Evolutionary conservation across 2,797 vertebrate genomes (phyloP).

Genomic region (Hippopotamyrus pictus): DNA sequence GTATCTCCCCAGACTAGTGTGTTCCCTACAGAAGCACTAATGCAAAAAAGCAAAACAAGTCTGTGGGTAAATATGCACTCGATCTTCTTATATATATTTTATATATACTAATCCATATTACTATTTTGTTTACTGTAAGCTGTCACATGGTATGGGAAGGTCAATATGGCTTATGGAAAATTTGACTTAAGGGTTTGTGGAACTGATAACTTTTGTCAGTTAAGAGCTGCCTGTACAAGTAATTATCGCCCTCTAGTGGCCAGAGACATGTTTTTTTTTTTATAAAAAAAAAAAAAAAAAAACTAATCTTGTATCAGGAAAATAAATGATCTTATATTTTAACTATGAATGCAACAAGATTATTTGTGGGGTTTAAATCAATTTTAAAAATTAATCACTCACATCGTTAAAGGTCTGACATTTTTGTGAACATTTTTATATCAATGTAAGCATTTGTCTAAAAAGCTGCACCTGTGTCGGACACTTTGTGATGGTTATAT

Average conservation of each 20-base stretch:
- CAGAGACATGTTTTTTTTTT: background rate
- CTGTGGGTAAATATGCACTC: background rate
- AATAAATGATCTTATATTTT: background rate
- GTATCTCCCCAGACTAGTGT: background rate
- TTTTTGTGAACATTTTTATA: background rate
- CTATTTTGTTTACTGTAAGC: background rate
- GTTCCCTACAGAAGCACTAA: background rate
- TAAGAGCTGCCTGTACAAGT: background rate
- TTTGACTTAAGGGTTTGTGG: background rate
- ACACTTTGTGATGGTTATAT: background rate
- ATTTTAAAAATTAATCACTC: background rate
- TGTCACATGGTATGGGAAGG: background rate
- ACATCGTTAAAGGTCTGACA: background rate
- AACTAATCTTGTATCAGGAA: background rate
- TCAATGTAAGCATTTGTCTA: background rate
- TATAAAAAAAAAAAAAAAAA: too few relatives aligned
- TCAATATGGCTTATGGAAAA: background rate
- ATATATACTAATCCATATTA: too few relatives aligned
- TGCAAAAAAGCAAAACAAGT: background rate
- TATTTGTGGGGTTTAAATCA: background rate
- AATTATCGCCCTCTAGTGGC: constrained; percentile 35
- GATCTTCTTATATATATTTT: background rate
- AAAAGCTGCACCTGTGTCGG: background rate
- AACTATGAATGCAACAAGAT: background rate
- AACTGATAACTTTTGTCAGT: background rate